phyloP scores from a whole-genome alignment of 2,797 vertebrate species.

The Acropternis orthonyx region DNA sequence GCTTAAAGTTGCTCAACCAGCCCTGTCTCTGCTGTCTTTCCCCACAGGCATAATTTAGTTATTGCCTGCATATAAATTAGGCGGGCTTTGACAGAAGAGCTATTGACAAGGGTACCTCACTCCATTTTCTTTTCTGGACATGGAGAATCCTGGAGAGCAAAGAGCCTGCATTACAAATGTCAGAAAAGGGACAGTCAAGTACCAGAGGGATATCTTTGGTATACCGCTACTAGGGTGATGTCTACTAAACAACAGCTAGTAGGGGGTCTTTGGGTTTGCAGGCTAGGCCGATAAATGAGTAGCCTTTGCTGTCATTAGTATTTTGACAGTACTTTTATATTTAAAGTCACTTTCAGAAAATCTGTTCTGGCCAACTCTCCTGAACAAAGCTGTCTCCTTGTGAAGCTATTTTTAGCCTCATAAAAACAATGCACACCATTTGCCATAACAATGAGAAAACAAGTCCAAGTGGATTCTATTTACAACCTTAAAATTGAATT shows the following conservation, averaged over 20 bases:
- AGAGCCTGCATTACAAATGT: not conserved
- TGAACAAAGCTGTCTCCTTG: not conserved
- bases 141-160: not conserved
- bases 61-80: slow-evolving; percentile 53
- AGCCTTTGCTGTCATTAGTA: not conserved
- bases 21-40: slow-evolving; percentile 42
- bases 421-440: not conserved
- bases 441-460: not conserved
- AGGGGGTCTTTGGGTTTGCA: not conserved
- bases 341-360: slow-evolving; percentile 5
- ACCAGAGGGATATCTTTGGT: not conserved
- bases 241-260: not conserved
- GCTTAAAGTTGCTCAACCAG: slow-evolving; percentile 10
- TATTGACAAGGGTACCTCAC: slow-evolving; percentile 22
- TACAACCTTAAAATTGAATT: not conserved
- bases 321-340: not conserved
- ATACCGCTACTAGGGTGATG: not conserved
- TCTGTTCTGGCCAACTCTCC: not conserved
- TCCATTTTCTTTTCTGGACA: not conserved
- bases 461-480: not conserved
- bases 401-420: not conserved
- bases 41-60: slow-evolving; percentile 47
- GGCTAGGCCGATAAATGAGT: not conserved
- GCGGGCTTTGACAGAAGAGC: slow-evolving; percentile 21
- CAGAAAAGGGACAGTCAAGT: not conserved